A percentile compares a stretch with the other conserved stretches of the same genome.
Conservation (phyloP, 2,888 invertebrate species). For the Hemaris fuciformis region DNA sequence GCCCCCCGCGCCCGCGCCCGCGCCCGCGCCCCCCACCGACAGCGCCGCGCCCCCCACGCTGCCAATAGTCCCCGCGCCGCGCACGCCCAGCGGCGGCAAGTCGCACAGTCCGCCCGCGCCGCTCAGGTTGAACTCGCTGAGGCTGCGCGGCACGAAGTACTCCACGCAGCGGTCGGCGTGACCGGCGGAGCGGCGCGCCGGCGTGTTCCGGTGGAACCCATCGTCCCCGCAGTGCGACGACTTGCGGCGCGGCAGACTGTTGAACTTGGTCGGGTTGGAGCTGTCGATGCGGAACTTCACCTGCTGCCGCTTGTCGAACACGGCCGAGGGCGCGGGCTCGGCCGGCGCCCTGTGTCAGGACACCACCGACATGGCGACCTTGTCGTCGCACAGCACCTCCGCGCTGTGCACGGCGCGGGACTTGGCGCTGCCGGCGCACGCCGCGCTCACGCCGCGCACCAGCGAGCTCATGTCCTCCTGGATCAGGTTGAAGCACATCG, state of each 20-base stretch:
- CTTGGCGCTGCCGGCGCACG: conserved; percentile 51
- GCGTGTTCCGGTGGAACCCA: conserved; percentile 84
- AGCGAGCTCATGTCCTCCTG: conserved; percentile 85
- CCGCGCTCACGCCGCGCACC: conserved; percentile 42
- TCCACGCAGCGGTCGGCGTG: conserved; percentile 86
- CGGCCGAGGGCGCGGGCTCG: conserved; percentile 56
- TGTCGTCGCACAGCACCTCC: conserved; percentile 74
- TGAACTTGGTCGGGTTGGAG: conserved; percentile 74
- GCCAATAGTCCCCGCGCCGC: conserved; percentile 40
- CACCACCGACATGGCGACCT: conserved; percentile 74
- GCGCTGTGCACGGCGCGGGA: conserved; percentile 65
- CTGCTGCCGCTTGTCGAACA: conserved; percentile 53
- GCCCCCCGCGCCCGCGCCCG: conserved; percentile 16
- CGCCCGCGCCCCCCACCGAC: conserved; percentile 71
- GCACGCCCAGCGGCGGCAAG: conserved; percentile 16
- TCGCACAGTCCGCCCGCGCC: conserved; percentile 55
- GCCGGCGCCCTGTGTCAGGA: conserved; percentile 81
- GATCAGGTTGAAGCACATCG: conserved; percentile 93
- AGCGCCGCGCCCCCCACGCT: conserved; percentile 29
- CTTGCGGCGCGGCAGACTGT: conserved; percentile 79
- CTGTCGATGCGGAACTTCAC: conserved; percentile 65
- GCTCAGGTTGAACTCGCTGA: conserved; percentile 91
- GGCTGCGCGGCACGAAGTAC: conserved; percentile 91
- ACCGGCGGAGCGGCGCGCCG: conserved; percentile 83
- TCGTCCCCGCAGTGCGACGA: conserved; percentile 58